Evolutionary conservation across 2,888 invertebrate genomes (phyloP).

Genomic region (Thymelicus lineola): DNA sequence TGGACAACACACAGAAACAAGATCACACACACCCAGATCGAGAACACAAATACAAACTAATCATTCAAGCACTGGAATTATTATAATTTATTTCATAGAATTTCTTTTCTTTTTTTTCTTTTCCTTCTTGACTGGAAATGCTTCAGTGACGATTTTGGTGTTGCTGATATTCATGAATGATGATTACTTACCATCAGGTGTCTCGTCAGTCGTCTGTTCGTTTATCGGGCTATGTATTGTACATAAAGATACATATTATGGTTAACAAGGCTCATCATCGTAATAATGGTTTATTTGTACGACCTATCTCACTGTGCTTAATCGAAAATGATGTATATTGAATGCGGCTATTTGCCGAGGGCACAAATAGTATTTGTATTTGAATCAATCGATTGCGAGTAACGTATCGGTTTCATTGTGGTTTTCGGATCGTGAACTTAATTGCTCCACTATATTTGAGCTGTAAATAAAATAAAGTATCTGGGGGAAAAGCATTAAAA

Average conservation of each 20-base stretch:
- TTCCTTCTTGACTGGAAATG: too few relatives aligned
- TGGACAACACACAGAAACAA: too few relatives aligned
- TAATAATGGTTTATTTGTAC: not conserved
- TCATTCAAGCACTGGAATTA: too few relatives aligned
- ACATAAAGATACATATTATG: not conserved
- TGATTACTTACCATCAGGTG: too few relatives aligned
- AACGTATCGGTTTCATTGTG: conserved; percentile 25
- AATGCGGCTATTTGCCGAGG: conserved; percentile 18
- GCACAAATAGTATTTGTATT: conserved; percentile 27
- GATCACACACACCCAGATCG: too few relatives aligned
- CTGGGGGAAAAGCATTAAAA: not conserved
- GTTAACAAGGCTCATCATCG: not conserved
- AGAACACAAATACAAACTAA: too few relatives aligned
- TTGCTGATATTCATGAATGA: too few relatives aligned
- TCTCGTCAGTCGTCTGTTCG: too few relatives aligned
- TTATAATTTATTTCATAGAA: too few relatives aligned
- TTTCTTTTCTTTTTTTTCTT: too few relatives aligned
- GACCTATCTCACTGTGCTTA: conserved; percentile 3
- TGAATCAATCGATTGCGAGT: conserved; percentile 22
- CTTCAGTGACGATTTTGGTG: too few relatives aligned
- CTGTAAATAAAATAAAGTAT: not conserved
- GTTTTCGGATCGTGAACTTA: conserved; percentile 3
- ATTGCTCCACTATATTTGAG: not conserved
- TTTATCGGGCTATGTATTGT: not conserved
- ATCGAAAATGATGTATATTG: conserved; percentile 19